These are phyloP conservation scores for Actias luna DNA, from an alignment of 2,888 invertebrate genomes.

Conservation along the genomic window DNA sequence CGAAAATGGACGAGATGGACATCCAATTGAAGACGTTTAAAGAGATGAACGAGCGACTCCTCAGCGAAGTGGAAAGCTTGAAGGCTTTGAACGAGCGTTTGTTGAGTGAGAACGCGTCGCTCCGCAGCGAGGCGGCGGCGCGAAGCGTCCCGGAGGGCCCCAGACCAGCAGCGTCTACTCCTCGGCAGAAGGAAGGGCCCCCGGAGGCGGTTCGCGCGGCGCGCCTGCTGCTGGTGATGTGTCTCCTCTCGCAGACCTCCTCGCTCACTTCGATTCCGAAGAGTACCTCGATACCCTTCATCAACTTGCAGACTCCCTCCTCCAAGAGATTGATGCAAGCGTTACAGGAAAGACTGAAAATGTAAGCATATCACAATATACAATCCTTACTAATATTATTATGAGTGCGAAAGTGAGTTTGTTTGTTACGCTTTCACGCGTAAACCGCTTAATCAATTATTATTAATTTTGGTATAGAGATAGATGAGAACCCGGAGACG, in stretches of 20 bases:
- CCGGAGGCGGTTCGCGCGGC: constrained; percentile 87
- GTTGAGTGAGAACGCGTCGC: constrained; percentile 83
- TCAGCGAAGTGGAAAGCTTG: constrained; percentile 85
- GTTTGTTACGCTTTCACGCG: too few relatives aligned
- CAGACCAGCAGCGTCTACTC: constrained; percentile 92
- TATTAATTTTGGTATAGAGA: too few relatives aligned
- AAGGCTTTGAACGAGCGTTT: constrained; percentile 86
- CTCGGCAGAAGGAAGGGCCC: constrained; percentile 96
- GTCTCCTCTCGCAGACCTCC: constrained; percentile 93
- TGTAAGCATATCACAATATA: constrained; percentile 66
- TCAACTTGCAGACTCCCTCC: constrained; percentile 91
- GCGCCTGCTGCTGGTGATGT: constrained; percentile 88
- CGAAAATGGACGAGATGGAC: constrained; percentile 95
- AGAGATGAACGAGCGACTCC: constrained; percentile 83
- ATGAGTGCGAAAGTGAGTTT: too few relatives aligned
- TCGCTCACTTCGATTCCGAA: constrained; percentile 89
- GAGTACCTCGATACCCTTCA: constrained; percentile 87
- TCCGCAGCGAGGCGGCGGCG: constrained; percentile 82
- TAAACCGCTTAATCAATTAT: too few relatives aligned
- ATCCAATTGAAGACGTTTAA: constrained; percentile 83
- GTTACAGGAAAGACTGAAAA: constrained; percentile 85
- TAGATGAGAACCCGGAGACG: too few relatives aligned
- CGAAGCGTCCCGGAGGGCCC: constrained; percentile 86
- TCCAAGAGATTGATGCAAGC: constrained; percentile 89
- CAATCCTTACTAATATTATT: too few relatives aligned